These are phyloP conservation scores for Drosophila mulleri DNA, from an alignment of 2,888 invertebrate species.

Conservation along the genomic window DNA sequence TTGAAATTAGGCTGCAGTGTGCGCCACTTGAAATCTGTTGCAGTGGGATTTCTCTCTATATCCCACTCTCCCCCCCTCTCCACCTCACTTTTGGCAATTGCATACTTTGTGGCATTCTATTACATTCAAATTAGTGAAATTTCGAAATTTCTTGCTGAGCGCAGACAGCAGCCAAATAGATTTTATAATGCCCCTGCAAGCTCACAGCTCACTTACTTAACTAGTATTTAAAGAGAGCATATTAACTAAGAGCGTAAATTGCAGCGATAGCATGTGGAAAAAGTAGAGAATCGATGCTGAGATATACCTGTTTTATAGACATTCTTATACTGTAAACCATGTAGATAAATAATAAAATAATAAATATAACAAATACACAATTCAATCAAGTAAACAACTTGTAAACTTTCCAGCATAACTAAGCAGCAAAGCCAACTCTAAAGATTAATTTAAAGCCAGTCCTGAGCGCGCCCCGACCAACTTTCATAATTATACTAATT, in stretches of 20 bases:
- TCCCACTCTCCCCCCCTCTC: background rate
- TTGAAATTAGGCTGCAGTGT: conserved; percentile 63
- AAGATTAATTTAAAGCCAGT: background rate
- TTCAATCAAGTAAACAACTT: no score
- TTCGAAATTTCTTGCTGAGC: conserved; percentile 14
- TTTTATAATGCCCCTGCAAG: conserved; percentile 6
- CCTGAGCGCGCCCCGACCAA: background rate
- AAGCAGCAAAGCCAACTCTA: background rate
- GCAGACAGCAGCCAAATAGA: background rate
- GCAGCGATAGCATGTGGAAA: no score
- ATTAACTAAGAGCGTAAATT: no score
- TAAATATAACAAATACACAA: no score
- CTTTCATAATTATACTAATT: background rate
- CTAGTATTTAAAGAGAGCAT: no score
- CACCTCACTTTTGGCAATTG: background rate
- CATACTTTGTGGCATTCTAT: conserved; percentile 17
- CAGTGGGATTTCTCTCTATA: background rate
- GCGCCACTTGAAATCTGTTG: conserved; percentile 4
- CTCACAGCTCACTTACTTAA: no score
- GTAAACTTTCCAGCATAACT: no score
- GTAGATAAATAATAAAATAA: no score
- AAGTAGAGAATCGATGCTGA: no score
- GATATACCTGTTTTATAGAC: no score
- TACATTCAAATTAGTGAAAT: conserved; percentile 24
- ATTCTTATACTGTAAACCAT: no score